These are phyloP conservation scores for Sinhomidia bicolor DNA, from an alignment of 2,888 invertebrate genomes.

Conservation along the genomic window DNA sequence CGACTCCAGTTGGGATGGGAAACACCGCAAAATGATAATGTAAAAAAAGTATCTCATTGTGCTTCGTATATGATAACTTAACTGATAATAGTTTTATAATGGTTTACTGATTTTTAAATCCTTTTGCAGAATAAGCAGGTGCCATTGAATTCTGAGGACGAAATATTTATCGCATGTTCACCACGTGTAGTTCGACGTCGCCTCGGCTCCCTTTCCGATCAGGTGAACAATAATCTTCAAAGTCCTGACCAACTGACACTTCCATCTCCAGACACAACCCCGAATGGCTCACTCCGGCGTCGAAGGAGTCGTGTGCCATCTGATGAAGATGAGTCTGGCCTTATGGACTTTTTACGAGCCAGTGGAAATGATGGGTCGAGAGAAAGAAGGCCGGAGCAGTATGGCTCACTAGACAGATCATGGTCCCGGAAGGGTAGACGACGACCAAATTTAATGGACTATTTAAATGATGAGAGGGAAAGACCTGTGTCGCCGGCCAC, in stretches of 20 bases:
- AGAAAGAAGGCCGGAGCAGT: slow-evolving; percentile 85
- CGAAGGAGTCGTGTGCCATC: slow-evolving; percentile 91
- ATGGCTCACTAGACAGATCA: slow-evolving; percentile 88
- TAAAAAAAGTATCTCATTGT: slow-evolving; percentile 2
- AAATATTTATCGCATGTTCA: slow-evolving; percentile 86
- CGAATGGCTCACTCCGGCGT: slow-evolving; percentile 92
- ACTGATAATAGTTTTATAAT: not conserved
- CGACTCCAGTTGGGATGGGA: slow-evolving; percentile 79
- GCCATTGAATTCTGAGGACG: slow-evolving; percentile 85
- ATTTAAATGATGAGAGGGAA: slow-evolving; percentile 87
- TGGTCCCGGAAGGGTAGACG: slow-evolving; percentile 92
- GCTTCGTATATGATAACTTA: no score
- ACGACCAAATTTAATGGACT: slow-evolving; percentile 90
- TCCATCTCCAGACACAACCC: slow-evolving; percentile 87
- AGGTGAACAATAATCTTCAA: slow-evolving; percentile 74
- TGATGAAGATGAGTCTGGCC: slow-evolving; percentile 91
- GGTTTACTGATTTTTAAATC: not conserved
- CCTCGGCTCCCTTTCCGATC: slow-evolving; percentile 86
- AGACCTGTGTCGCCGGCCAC: slow-evolving; percentile 86
- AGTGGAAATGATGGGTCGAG: slow-evolving; percentile 87
- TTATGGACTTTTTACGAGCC: slow-evolving; percentile 93
- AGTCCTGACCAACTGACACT: slow-evolving; percentile 80
- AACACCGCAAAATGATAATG: slow-evolving; percentile 76
- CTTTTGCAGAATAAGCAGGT: slow-evolving; percentile 81
- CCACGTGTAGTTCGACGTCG: slow-evolving; percentile 87